Evolutionary conservation across 1,140 invertebrate species (phyloP), one percentile per base, ranked within the genome.

Genomic region (Ostrea edulis): DNA sequence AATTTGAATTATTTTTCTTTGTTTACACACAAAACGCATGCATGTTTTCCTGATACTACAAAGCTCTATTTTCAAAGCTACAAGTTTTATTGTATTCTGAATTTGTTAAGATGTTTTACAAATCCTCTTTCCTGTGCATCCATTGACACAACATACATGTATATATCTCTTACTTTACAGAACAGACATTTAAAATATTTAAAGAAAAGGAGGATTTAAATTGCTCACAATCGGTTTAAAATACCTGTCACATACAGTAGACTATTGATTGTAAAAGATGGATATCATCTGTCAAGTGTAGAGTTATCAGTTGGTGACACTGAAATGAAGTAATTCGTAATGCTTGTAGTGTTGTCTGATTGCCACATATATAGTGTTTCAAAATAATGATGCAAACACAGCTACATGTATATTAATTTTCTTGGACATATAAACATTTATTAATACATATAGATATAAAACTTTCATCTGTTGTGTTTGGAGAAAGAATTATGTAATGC

Each of bases 121-220:
- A 58, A 44, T 82, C 51, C 35, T 44, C 35, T 35, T 62, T 22
- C 52, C 25, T 84, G 54, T 84, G 11, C 20, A 7, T 53, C 53
- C 20, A 9, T 54, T n/a, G 8, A 58, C 9, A 29, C 44, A 52
- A 77, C 20, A 51, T 77, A 14, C 5, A 12, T 77, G 35, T 52
- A 71, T 71, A 85, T 62, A 88, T 84, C 55, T 62, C n/a, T 62
- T 62, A 20, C 55, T 20, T 62, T 20, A 62, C 14, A 62, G n/a
- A 17, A 62, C 17, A 62, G 17, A n/a, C 17, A 62, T 44, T 5
- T 62, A 62, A 62, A n/a, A 62, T n/a, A 20, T 62, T 62, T 62
- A 62, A 62, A n/a, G 17, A 20, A 62, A 62, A 62, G n/a, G n/a
- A n/a, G 55, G 55, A 20, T 17, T 62, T 17, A 20, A 62, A 20